Conservation (phyloP, 1,140 invertebrate species). For the Leucophenga varia region DNA sequence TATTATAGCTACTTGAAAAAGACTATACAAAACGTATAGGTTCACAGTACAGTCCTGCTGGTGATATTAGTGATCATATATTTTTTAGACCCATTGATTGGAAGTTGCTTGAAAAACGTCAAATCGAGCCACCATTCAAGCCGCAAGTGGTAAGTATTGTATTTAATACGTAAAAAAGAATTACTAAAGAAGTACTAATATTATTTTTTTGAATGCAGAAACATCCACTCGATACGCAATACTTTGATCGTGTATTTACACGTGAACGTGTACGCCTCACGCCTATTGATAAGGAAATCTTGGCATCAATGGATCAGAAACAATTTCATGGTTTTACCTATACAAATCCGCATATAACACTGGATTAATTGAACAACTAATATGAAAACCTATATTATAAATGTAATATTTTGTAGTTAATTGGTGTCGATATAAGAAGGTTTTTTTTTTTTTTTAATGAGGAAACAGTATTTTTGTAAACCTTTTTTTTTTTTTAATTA, state of each 20-base stretch:
- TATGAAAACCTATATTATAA: too few species aligned
- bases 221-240: slow-evolving; percentile 91
- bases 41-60: slow-evolving; percentile 76
- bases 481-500: too few species aligned
- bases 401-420: too few species aligned
- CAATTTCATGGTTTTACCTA: slow-evolving; percentile 98
- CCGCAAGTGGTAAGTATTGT: slow-evolving; percentile 80
- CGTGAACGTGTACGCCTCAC: slow-evolving; percentile 87
- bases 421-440: too few species aligned
- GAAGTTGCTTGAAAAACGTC: slow-evolving; percentile 82
- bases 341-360: slow-evolving; percentile 91
- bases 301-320: slow-evolving; percentile 96
- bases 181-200: slow-evolving; percentile 86
- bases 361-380: too few species aligned
- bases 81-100: slow-evolving; percentile 86
- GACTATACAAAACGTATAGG: slow-evolving; percentile 88
- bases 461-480: too few species aligned
- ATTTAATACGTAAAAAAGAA: slow-evolving; percentile 56
- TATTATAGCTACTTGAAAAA: slow-evolving; percentile 84
- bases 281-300: slow-evolving; percentile 87
- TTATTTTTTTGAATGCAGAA: slow-evolving; percentile 62
- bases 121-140: slow-evolving; percentile 91
- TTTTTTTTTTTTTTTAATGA: too few species aligned
- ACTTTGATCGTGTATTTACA: slow-evolving; percentile 97
- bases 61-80: slow-evolving; percentile 86